Conservation (phyloP, 2,888 invertebrate genomes). For the Timandra comae region DNA sequence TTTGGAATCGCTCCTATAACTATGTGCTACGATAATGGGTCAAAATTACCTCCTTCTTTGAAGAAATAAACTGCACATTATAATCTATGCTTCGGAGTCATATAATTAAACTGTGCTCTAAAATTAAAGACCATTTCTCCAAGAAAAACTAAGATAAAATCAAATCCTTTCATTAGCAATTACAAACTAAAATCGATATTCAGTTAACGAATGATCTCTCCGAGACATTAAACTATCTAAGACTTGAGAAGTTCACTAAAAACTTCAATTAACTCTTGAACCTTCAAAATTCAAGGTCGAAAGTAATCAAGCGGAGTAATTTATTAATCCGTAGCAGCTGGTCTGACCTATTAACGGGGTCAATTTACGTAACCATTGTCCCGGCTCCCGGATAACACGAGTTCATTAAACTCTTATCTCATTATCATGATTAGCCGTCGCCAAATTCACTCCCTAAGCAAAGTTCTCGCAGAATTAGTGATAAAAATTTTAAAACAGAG, state of each 20-base stretch:
- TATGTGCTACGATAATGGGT: neutral
- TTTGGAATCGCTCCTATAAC: too few relatives aligned
- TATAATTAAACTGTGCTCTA: too few relatives aligned
- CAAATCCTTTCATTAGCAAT: too few relatives aligned
- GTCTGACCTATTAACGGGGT: constrained; percentile 14
- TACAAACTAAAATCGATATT: too few relatives aligned
- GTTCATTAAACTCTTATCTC: constrained; percentile 40
- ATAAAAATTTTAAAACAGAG: neutral
- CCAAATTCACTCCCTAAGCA: constrained; percentile 7
- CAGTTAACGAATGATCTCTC: too few relatives aligned
- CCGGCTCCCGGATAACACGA: constrained; percentile 23
- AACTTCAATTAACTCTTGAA: too few relatives aligned
- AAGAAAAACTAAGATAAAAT: too few relatives aligned
- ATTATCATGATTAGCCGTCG: constrained; percentile 34
- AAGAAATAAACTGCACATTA: neutral
- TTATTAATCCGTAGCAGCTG: neutral
- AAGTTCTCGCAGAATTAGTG: constrained; percentile 17
- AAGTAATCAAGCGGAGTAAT: neutral
- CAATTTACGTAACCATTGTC: constrained; percentile 22
- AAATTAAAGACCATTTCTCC: too few relatives aligned
- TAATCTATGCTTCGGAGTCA: too few relatives aligned
- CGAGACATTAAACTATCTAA: too few relatives aligned
- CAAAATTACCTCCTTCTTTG: neutral
- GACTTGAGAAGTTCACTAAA: too few relatives aligned
- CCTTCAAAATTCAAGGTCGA: constrained; percentile 1